Conservation (phyloP, 2,797 vertebrate genomes). For the Urophycis tenuis region DNA sequence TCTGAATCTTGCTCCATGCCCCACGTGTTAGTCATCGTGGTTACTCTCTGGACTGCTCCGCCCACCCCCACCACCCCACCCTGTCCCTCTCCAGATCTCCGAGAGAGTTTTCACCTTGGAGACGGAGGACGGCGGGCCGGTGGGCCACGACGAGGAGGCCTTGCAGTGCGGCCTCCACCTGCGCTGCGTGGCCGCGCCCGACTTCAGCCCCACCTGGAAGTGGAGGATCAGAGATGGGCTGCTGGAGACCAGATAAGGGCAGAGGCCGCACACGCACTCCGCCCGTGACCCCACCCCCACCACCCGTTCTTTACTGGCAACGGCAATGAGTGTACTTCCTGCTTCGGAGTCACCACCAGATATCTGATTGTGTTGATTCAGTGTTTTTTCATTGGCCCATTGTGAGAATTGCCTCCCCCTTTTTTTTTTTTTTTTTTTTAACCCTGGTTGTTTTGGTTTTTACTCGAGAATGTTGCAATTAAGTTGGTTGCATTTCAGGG, state of each 20-base stretch:
- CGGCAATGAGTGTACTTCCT: neutral
- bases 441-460: neutral
- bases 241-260: constrained; percentile 72
- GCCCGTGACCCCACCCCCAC: neutral
- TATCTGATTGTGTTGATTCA: neutral
- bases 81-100: constrained; percentile 72
- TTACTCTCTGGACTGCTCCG: too few species aligned
- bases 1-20: neutral
- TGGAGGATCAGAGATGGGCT: constrained; percentile 86
- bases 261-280: neutral
- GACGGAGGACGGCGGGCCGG: constrained; percentile 74
- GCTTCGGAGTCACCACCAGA: neutral
- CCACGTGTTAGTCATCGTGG: too few species aligned
- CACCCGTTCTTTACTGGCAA: neutral
- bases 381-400: neutral
- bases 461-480: neutral
- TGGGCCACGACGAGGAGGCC: constrained; percentile 80
- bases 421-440: too few species aligned
- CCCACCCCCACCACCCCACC: neutral
- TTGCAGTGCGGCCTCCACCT: constrained; percentile 83
- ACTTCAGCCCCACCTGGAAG: constrained; percentile 76
- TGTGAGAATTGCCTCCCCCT: neutral
- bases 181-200: constrained; percentile 80
- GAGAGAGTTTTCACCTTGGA: constrained; percentile 87
- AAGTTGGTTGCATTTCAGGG: neutral